Base-by-base conservation (phyloP, 2,113 vertebrate genomes). In the Dasyornis broadbenti region DNA sequence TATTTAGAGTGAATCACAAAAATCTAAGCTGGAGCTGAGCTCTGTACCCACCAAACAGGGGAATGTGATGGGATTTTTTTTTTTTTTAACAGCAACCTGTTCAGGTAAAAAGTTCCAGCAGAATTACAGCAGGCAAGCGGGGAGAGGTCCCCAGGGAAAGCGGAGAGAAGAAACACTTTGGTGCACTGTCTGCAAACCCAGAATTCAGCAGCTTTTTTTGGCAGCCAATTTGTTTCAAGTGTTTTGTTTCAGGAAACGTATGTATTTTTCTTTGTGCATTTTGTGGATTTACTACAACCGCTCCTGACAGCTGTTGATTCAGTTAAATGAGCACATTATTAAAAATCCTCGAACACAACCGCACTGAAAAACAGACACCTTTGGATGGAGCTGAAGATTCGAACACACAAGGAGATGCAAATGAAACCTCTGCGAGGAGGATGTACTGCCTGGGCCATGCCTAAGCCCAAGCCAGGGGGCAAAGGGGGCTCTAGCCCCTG, bases 271-370 rank as follows among this genome's bases (percentile, higher is more conserved):
- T 97, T 96, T 96, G 94, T 97, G 93, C 37, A 19, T 97, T 97
- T 96, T 93, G 92, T 95, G 94, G 92, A 94, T 97, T 97, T 97
- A 86, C 96, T 97, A 97, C 97, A 97, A 97, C 96, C 75, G 64
- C 87, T 96, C 97, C 96, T 97, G 97, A 97, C 97, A 98, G 97
- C 96, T 98, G 97, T 97, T 98, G 98, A 98, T 97, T 97, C 96
- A 97, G 97, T 96, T 96, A 98, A 98, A 97, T 92, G 95, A 96
- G 96, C 91, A 92, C 95, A 77, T 97, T 97, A 96, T 96, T 96
- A 97, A 97, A 97, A 93, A 97, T 76, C 87, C 92, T 96, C 88
- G 11, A 97, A 89, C 88, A 65, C 61, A 71, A 87, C 54, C 33
- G 2, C 21, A 19, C 94, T 92, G 89, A 92, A 92, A 97, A 97